Conservation (phyloP, 2,113 vertebrate genomes). For the Ptilonorhynchus violaceus region DNA sequence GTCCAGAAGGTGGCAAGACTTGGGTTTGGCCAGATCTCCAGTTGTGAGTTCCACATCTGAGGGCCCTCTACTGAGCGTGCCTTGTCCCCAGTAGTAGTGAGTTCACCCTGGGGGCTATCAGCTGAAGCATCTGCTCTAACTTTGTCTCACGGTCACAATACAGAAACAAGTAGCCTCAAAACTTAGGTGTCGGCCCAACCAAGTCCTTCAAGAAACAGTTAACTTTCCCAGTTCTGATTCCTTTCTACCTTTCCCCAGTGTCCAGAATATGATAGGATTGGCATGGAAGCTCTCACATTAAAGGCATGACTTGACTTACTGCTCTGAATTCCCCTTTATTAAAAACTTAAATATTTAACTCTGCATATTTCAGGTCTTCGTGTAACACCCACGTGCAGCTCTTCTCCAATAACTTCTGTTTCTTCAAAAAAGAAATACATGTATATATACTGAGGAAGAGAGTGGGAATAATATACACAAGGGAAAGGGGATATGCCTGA, state of each 20-base stretch:
- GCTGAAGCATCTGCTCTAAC: neutral
- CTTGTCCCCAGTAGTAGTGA: slow-evolving; percentile 63
- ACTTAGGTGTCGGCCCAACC: neutral
- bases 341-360: neutral
- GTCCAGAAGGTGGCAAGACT: slow-evolving; percentile 66
- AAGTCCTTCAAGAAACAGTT: neutral
- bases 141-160: neutral
- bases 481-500: neutral
- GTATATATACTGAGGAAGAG: neutral
- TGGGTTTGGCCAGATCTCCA: slow-evolving; percentile 55
- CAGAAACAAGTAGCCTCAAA: neutral
- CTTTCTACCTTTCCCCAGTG: neutral
- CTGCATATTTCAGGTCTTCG: neutral
- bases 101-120: slow-evolving; percentile 33
- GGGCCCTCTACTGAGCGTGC: slow-evolving; percentile 66
- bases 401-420: slow-evolving; percentile 10
- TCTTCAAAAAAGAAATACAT: neutral
- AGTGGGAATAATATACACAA: neutral
- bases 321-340: neutral
- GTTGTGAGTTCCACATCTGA: slow-evolving; percentile 59
- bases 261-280: neutral
- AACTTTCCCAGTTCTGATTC: neutral
- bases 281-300: neutral
- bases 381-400: neutral
- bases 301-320: neutral